Base-by-base conservation (phyloP, 2,888 invertebrate species). In the Microdon myrmicae region DNA sequence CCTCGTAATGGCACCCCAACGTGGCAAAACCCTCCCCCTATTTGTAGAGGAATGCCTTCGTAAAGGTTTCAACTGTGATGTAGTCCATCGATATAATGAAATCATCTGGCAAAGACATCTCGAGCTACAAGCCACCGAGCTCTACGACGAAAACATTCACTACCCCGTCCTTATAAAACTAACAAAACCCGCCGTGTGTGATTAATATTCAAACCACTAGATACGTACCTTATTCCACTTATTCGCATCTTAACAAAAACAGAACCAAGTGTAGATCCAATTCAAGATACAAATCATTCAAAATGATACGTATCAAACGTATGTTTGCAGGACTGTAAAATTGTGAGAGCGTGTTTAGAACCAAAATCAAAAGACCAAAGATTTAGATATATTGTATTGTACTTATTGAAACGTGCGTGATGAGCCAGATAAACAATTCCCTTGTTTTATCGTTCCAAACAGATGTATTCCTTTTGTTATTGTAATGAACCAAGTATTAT, bases 1-100 rank as follows among this genome's bases (percentile, higher is more conserved):
- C 2, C 79, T 90, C 60, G 83, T 91, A 29, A 89, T 91, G 85
- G 92, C 92, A 6, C 92, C 92, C 1, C 82, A 83, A 61, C 83
- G 92, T 31, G 89, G 89, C 3, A 82, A 83, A 68, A 90, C 91
- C 4, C 84, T 92, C 70, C 83, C 86, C 38, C 82, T 83, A 67
- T 92, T 92, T 76, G 82, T 85, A 26, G 81, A 83, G 37, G 83
- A 87, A 68, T 87, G 88, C 19, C 74, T 81, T 47, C 79, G 78
- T 56, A 83, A 81, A 54, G 87, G 86, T 5, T 87, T 89, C 70
- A 64, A 74, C 12, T 86, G 85, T 47, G 81, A 82, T 28, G 81
- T 85, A 58, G 79, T 83, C 26, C 81, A 84, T 45, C 83, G 83
- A 58, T 90, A 90, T 76, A 86, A 87, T 73, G 80, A 83, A 32